Conservation (phyloP, 1,140 invertebrate species). For the Chironomus tepperi region DNA sequence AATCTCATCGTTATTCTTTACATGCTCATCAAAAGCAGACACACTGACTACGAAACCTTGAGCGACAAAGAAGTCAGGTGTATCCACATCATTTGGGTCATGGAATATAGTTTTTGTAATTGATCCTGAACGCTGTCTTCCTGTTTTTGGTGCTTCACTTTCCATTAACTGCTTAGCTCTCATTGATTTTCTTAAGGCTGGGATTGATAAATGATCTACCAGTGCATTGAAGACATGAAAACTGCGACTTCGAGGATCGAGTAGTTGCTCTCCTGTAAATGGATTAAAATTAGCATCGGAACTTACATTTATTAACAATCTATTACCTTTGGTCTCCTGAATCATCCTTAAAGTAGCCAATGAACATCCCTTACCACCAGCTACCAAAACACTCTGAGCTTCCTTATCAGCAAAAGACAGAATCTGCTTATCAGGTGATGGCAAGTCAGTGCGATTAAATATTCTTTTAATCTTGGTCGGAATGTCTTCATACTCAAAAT, state of each 20-base stretch:
- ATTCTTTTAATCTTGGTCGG: slow-evolving; percentile 25
- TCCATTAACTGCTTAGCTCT: slow-evolving; percentile 34
- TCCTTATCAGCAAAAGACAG: neutral
- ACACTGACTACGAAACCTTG: slow-evolving; percentile 53
- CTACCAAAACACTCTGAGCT: neutral
- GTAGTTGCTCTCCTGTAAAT: neutral
- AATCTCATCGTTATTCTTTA: slow-evolving; percentile 40
- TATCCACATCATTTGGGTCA: slow-evolving; percentile 18
- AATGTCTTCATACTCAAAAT: slow-evolving; percentile 21
- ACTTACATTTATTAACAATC: too few relatives aligned
- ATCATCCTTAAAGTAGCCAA: neutral
- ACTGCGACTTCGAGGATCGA: neutral
- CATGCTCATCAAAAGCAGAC: slow-evolving; percentile 45
- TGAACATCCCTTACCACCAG: neutral
- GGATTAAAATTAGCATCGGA: too few relatives aligned
- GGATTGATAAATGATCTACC: neutral
- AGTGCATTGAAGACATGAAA: slow-evolving; percentile 5
- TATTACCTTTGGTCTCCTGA: neutral
- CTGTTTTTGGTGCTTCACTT: slow-evolving; percentile 28
- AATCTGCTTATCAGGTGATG: neutral
- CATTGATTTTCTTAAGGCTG: slow-evolving; percentile 35
- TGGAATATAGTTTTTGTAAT: slow-evolving; percentile 19
- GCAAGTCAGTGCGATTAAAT: neutral
- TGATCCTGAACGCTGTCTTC: slow-evolving; percentile 21
- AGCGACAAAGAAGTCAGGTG: slow-evolving; percentile 43